These are phyloP conservation scores for Ochotona curzoniae DNA, from an alignment of 2,113 vertebrate species.

Conservation along the genomic window DNA sequence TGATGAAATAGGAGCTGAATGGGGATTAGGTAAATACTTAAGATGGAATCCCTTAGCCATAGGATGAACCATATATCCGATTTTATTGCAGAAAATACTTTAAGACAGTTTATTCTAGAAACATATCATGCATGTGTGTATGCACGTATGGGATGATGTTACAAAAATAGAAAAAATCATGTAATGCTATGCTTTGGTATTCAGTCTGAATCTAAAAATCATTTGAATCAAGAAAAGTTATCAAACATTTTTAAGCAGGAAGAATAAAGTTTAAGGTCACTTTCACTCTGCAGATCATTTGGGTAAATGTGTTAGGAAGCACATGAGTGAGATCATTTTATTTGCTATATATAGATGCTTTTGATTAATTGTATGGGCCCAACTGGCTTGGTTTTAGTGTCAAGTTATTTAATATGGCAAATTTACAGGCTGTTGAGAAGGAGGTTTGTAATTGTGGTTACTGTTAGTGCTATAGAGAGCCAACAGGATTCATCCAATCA, in stretches of 20 bases:
- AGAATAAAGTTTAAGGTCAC: not conserved
- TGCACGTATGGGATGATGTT: not conserved
- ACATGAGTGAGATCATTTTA: not conserved
- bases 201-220: not conserved
- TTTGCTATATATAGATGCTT: not conserved
- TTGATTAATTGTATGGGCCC: not conserved
- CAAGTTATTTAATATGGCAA: not conserved
- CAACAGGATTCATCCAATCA: not conserved
- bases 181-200: not conserved
- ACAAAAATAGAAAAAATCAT: not conserved
- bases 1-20: constrained; percentile 59
- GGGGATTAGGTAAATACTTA: constrained; percentile 51
- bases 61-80: not conserved
- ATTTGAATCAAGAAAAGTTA: not conserved
- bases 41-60: not conserved
- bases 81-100: not conserved
- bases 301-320: not conserved
- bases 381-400: not conserved
- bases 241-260: not conserved
- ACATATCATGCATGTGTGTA: no score
- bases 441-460: not conserved
- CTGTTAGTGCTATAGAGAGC: not conserved
- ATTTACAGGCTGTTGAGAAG: not conserved
- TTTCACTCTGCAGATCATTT: not conserved
- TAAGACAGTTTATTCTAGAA: not conserved